A percentile compares a stretch with the other conserved stretches of the same genome.
Evolutionary conservation across 1,140 invertebrate genomes (phyloP).

Genomic region (Apis laboriosa): DNA sequence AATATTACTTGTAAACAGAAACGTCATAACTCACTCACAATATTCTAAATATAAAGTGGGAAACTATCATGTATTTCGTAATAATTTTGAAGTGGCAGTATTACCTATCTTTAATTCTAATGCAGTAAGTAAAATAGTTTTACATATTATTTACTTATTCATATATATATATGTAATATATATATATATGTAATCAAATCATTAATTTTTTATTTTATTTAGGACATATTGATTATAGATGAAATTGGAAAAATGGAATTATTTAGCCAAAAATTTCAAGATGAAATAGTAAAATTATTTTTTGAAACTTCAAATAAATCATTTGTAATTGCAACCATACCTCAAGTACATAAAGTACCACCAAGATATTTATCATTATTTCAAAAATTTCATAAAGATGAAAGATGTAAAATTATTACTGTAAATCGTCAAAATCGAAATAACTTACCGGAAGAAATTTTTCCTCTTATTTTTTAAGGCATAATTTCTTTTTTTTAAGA

Average conservation of each 20-base stretch:
- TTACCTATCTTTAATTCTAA: conserved; percentile 77
- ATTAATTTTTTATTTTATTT: conserved; percentile 25
- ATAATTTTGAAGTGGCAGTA: conserved; percentile 83
- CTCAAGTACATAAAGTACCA: conserved; percentile 67
- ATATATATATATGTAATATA: background rate
- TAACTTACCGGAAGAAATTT: conserved; percentile 58
- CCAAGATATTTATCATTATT: conserved; percentile 59
- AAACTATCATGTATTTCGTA: conserved; percentile 82
- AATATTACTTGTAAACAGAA: conserved; percentile 53
- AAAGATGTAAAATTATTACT: conserved; percentile 53
- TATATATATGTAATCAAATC: background rate
- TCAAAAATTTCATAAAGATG: conserved; percentile 56
- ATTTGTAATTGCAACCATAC: conserved; percentile 82
- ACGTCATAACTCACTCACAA: conserved; percentile 51
- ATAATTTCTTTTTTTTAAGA: background rate
- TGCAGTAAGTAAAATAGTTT: conserved; percentile 56
- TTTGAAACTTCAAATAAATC: conserved; percentile 61
- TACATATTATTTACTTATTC: background rate
- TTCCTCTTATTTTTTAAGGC: conserved; percentile 39
- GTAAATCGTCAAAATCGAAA: conserved; percentile 64
- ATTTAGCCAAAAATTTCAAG: conserved; percentile 82
- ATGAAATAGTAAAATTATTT: conserved; percentile 72
- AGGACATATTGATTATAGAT: conserved; percentile 82
- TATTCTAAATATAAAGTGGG: conserved; percentile 80
- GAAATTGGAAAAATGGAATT: conserved; percentile 88